Conservation (phyloP, 2,113 vertebrate species). For the Ceyx margarethae region DNA sequence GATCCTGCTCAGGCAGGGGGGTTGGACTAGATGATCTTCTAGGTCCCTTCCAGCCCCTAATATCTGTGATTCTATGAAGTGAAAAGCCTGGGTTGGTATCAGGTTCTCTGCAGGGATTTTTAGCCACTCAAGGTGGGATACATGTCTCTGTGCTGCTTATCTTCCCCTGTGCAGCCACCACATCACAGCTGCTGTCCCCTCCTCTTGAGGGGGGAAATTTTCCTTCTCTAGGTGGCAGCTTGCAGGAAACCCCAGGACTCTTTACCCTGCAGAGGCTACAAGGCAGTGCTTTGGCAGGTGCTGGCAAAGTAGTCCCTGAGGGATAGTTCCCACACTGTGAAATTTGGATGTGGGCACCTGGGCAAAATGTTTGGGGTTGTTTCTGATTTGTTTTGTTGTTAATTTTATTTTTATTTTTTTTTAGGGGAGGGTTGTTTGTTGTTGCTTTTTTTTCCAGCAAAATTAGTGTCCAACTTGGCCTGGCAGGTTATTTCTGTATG, state of each 20-base stretch:
- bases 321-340: not conserved
- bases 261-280: no score
- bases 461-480: accelerated
- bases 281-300: accelerated
- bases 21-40: no score
- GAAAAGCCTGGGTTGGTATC: not conserved
- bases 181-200: not conserved
- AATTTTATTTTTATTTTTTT: not conserved
- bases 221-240: not conserved
- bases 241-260: not conserved
- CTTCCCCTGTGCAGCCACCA: accelerated
- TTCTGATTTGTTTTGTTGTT: no score
- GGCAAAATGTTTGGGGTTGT: not conserved
- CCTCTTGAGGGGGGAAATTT: not conserved
- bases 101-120: not conserved
- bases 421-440: not conserved
- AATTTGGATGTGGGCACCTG: no score
- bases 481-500: not conserved
- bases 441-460: not conserved
- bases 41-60: no score
- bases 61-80: no score
- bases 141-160: not conserved
- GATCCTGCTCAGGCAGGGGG: no score
- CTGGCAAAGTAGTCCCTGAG: not conserved
- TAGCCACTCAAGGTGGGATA: not conserved